These are phyloP conservation scores for human DNA, from an alignment of 2,113 vertebrate species.

Conservation along the genomic window GRCh38 chr1:177000501-177001000, in stretches of 20 bases:
- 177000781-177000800: background rate
- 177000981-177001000: background rate
- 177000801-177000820: no score
- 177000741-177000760: background rate
- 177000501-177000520: background rate
- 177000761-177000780: background rate
- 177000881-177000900: background rate
- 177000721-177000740: slow-evolving; percentile 1
- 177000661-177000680: background rate
- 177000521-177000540: background rate
- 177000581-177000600: background rate
- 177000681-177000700: background rate
- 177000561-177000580: background rate
- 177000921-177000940: background rate
- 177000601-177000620: background rate
- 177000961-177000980: background rate
- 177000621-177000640: background rate
- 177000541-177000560: background rate
- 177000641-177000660: background rate
- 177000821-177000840: background rate
- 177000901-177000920: slow-evolving; percentile 4
- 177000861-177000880: background rate
- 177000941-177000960: slow-evolving; percentile 7
- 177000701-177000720: background rate
- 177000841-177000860: background rate